Evolutionary conservation across 2,797 vertebrate species (phyloP).

Genomic region (Tauraco hartlaubi): DNA sequence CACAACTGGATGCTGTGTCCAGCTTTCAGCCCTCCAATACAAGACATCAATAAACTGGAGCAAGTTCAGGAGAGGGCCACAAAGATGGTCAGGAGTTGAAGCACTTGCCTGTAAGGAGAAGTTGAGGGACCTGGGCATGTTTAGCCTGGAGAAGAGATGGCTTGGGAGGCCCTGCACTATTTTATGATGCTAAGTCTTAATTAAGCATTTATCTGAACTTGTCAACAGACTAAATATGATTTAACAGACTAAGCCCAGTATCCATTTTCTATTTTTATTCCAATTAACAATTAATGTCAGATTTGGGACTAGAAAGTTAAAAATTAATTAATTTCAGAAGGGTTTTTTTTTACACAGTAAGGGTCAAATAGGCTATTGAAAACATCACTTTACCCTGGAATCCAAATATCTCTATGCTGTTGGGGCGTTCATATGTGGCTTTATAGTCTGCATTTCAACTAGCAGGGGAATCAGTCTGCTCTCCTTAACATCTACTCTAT

Average conservation of each 20-base stretch:
- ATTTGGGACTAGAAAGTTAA: background rate
- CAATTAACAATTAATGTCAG: background rate
- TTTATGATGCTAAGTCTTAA: background rate
- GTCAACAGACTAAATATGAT: background rate
- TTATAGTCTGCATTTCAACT: background rate
- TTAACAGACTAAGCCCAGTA: background rate
- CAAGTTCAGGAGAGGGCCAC: background rate
- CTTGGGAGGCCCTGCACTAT: background rate
- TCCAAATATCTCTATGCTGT: background rate
- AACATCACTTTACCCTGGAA: background rate
- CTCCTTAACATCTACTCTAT: background rate
- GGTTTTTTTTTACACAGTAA: background rate
- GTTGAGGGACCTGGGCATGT: background rate
- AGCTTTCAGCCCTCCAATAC: background rate
- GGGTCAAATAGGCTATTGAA: background rate
- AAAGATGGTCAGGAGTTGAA: background rate
- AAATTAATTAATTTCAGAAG: background rate
- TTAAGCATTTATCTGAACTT: background rate
- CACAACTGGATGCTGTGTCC: too few species aligned
- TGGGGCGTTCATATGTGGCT: background rate
- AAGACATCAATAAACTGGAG: background rate
- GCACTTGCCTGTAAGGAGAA: background rate
- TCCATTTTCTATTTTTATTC: background rate
- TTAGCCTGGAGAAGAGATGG: background rate
- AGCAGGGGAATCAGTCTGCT: background rate